Conservation (phyloP, 2,113 vertebrate genomes). For the Turdus rufiventris region DNA sequence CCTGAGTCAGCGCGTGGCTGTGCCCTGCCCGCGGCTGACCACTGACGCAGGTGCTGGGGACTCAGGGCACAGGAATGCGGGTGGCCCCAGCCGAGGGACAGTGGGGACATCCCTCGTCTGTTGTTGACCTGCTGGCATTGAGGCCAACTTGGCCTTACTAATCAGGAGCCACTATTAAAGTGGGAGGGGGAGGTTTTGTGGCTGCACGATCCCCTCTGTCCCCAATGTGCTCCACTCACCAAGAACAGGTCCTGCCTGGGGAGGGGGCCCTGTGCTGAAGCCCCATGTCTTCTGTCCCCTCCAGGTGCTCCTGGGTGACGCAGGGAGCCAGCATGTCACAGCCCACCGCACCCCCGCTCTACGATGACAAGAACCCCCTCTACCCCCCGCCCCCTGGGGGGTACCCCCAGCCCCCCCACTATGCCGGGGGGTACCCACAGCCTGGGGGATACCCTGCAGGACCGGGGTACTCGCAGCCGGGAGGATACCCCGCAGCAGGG, state of each 20-base stretch:
- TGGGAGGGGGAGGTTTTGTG: neutral
- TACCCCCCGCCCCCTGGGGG: slow-evolving; percentile 63
- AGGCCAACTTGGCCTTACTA: neutral
- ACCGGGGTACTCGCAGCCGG: slow-evolving; percentile 27
- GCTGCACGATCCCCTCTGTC: neutral
- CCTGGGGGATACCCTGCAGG: slow-evolving; percentile 47
- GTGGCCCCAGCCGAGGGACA: neutral
- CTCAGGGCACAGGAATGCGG: neutral
- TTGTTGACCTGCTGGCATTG: neutral
- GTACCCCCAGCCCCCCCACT: slow-evolving; percentile 66
- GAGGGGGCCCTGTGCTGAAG: neutral
- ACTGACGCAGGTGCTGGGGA: neutral
- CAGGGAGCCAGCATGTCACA: slow-evolving; percentile 75
- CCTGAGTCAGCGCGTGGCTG: neutral
- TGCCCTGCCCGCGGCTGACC: neutral
- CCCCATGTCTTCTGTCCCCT: neutral
- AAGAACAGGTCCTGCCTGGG: accelerated
- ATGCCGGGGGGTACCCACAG: slow-evolving; percentile 62
- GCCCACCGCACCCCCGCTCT: slow-evolving; percentile 82
- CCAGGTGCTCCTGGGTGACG: slow-evolving; percentile 22
- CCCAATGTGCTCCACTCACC: accelerated
- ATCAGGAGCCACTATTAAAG: neutral
- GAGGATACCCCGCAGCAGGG: slow-evolving; percentile 28
- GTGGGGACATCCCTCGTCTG: neutral
- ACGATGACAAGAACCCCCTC: slow-evolving; percentile 77